Conservation (phyloP, 2,113 vertebrate species). For the Glareola pratincola region DNA sequence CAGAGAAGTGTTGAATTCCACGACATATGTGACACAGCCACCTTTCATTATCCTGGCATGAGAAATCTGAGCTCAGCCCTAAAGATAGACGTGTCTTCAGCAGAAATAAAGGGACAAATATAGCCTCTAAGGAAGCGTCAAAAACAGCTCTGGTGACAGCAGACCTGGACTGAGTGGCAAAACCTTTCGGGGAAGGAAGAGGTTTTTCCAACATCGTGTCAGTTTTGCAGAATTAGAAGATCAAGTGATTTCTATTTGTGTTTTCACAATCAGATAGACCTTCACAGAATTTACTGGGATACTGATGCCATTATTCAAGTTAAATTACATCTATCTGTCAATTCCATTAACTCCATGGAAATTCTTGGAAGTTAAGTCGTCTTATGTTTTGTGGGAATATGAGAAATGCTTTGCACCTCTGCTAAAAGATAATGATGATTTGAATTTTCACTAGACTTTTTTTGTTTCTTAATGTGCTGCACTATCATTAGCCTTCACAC, state of each 20-base stretch:
- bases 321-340: background rate
- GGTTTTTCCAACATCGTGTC: background rate
- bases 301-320: background rate
- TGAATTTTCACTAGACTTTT: background rate
- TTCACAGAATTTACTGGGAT: background rate
- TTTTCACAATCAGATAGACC: background rate
- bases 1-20: constrained; percentile 19
- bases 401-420: background rate
- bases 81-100: constrained; percentile 43
- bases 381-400: background rate
- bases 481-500: background rate
- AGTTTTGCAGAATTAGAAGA: background rate
- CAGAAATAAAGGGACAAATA: constrained; percentile 46
- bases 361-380: background rate
- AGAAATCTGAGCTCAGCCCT: constrained; percentile 33
- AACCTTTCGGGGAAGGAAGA: background rate
- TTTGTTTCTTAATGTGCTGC: background rate
- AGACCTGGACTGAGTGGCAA: background rate
- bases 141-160: constrained; percentile 1
- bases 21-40: background rate
- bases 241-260: background rate
- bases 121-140: background rate
- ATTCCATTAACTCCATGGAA: background rate
- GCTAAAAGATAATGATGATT: background rate
- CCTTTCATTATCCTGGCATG: constrained; percentile 42